A percentile compares a stretch with the other conserved stretches of the same genome.
Evolutionary conservation across 2,888 invertebrate species (phyloP).

Genomic region (Euclidia mi): DNA sequence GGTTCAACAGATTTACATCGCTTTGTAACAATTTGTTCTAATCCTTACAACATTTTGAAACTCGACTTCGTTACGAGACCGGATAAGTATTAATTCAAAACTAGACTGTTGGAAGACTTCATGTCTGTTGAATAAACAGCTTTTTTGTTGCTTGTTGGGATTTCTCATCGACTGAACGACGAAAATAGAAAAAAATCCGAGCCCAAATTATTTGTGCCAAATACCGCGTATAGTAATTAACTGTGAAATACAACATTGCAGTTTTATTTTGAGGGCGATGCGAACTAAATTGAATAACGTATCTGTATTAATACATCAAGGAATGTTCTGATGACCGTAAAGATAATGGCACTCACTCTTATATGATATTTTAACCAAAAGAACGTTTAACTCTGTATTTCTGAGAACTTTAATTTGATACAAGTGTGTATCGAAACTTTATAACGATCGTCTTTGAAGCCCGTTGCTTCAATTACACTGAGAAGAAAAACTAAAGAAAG

Average conservation of each 20-base stretch:
- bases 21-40: background rate
- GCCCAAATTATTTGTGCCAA: conserved; percentile 33
- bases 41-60: background rate
- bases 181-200: conserved; percentile 14
- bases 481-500: too few relatives aligned
- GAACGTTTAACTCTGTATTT: conserved; percentile 2
- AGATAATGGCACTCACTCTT: conserved; percentile 4
- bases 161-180: background rate
- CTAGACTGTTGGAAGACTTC: conserved; percentile 5
- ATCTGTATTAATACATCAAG: conserved; percentile 10
- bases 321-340: conserved; percentile 6
- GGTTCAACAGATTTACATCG: conserved; percentile 5
- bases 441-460: too few relatives aligned
- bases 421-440: too few relatives aligned
- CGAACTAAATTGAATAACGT: conserved; percentile 32
- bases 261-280: conserved; percentile 32
- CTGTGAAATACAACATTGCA: conserved; percentile 30
- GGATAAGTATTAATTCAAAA: conserved; percentile 6
- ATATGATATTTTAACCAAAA: conserved; percentile 2
- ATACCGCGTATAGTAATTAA: conserved; percentile 40
- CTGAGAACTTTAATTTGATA: background rate
- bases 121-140: conserved; percentile 3
- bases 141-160: background rate
- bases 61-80: background rate
- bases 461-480: too few relatives aligned